phyloP scores from a whole-genome alignment of 2,888 invertebrate genomes.

The Rotaria macrura region DNA sequence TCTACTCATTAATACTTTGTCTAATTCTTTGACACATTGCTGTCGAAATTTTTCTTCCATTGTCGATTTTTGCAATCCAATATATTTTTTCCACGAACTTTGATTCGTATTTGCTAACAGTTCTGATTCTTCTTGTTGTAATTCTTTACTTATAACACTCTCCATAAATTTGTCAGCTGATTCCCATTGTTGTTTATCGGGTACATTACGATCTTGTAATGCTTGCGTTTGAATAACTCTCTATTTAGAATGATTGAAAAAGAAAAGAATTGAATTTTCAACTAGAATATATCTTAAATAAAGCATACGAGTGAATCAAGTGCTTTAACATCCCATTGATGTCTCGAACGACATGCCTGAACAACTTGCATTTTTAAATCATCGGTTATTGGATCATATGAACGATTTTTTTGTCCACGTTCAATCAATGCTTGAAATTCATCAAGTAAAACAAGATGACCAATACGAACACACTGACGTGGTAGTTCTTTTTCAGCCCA shows the following conservation, averaged over 20 bases:
- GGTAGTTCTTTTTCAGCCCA: conserved; percentile 89
- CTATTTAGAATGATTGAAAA: neutral
- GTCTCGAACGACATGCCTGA: conserved; percentile 69
- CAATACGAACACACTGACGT: conserved; percentile 65
- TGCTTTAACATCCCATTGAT: conserved; percentile 82
- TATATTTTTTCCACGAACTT: neutral
- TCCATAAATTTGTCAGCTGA: conserved; percentile 79
- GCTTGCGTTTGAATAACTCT: conserved; percentile 31
- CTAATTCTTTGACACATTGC: conserved; percentile 10
- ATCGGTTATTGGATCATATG: conserved; percentile 76
- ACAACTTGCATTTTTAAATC: conserved; percentile 72
- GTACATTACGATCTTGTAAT: conserved; percentile 31
- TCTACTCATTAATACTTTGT: neutral
- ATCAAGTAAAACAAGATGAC: conserved; percentile 69
- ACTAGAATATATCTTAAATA: neutral
- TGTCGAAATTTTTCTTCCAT: neutral
- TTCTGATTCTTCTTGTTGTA: conserved; percentile 49
- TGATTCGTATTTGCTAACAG: neutral
- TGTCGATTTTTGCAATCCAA: neutral
- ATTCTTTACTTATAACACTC: conserved; percentile 65
- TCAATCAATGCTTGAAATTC: conserved; percentile 55
- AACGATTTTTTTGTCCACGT: conserved; percentile 58
- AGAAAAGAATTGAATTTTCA: too few relatives aligned
- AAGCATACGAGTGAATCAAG: conserved; percentile 56
- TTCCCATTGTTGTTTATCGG: conserved; percentile 66